phyloP scores from a whole-genome alignment of 2,888 invertebrate genomes.

The Agrochola litura region DNA sequence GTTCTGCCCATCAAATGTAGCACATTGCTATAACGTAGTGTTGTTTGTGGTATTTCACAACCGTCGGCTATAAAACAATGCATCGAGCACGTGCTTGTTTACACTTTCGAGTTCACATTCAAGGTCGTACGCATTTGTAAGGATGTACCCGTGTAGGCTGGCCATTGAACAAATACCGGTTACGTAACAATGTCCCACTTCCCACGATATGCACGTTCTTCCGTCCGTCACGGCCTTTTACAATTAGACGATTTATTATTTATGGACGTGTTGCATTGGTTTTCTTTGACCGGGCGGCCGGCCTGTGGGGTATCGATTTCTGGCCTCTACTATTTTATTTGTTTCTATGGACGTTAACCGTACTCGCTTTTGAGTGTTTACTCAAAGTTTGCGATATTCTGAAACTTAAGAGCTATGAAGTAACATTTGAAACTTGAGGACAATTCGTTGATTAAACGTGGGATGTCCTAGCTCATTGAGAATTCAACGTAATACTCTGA shows the following conservation, averaged over 20 bases:
- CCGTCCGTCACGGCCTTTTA: conserved; percentile 78
- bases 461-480: conserved; percentile 65
- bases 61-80: conserved; percentile 89
- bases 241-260: conserved; percentile 77
- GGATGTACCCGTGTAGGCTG: conserved; percentile 89
- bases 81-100: conserved; percentile 89
- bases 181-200: conserved; percentile 89
- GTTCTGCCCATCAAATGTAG: conserved; percentile 34
- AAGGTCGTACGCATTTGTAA: conserved; percentile 91
- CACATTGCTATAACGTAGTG: conserved; percentile 62
- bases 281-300: conserved; percentile 42
- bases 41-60: conserved; percentile 80
- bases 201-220: conserved; percentile 85
- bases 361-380: conserved; percentile 28
- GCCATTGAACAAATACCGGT: conserved; percentile 89
- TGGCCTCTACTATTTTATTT: conserved; percentile 15
- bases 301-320: conserved; percentile 36
- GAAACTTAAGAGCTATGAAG: conserved; percentile 27
- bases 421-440: conserved; percentile 42
- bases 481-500: conserved; percentile 68
- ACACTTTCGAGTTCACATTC: conserved; percentile 90
- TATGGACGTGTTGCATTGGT: conserved; percentile 52
- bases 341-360: conserved; percentile 7
- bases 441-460: conserved; percentile 48
- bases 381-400: conserved; percentile 44